Evolutionary conservation across 2,888 invertebrate genomes (phyloP).

Genomic region (Drosophila paracracens): DNA sequence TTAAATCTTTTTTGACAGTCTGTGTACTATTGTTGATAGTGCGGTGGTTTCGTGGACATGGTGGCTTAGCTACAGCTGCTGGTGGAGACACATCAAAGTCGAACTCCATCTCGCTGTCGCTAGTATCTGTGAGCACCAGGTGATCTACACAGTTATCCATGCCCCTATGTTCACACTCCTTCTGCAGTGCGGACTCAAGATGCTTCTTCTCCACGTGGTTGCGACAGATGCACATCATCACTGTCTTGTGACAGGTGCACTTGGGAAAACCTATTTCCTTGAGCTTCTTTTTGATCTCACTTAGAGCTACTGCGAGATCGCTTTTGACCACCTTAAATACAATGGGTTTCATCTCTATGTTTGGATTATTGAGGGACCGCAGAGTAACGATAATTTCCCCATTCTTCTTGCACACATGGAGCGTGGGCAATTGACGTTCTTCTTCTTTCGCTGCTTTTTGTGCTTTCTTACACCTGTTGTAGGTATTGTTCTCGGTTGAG

Average conservation of each 20-base stretch:
- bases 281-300: conserved; percentile 86
- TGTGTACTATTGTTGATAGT: conserved; percentile 87
- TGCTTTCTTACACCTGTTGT: conserved; percentile 79
- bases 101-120: conserved; percentile 87
- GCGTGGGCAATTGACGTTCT: conserved; percentile 86
- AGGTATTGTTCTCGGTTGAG: conserved; percentile 62
- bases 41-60: conserved; percentile 85
- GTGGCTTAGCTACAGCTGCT: conserved; percentile 87
- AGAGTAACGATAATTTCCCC: conserved; percentile 88
- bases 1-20: conserved; percentile 86
- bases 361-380: conserved; percentile 25
- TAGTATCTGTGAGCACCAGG: conserved; percentile 81
- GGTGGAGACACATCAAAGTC: conserved; percentile 90
- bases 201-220: conserved; percentile 83
- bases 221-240: conserved; percentile 82
- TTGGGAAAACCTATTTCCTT: conserved; percentile 86
- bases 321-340: conserved; percentile 89
- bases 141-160: conserved; percentile 71
- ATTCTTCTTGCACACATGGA: conserved; percentile 88
- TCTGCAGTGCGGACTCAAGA: conserved; percentile 86
- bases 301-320: conserved; percentile 85
- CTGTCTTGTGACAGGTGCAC: conserved; percentile 86
- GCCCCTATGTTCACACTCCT: conserved; percentile 81
- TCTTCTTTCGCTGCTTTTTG: conserved; percentile 53
- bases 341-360: conserved; percentile 86